Percentiles rank a stretch among this genome's conserved stretches.
Conservation (phyloP, 1,140 invertebrate species). For the Zelostemma sp. region DNA sequence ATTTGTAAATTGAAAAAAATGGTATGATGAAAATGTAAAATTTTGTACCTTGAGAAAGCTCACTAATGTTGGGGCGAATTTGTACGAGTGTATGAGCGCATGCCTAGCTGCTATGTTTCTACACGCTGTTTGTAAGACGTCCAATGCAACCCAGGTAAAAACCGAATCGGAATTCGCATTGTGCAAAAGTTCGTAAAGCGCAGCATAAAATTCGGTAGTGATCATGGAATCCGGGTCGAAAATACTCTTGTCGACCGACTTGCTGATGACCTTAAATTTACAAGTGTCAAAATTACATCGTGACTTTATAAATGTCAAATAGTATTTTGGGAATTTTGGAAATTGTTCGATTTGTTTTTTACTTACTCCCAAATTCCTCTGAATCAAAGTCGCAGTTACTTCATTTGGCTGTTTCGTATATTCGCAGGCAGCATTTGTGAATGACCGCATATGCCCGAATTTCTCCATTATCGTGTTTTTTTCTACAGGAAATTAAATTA, state of each 20-base stretch:
- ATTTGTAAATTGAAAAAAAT: background rate
- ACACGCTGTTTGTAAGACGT: constrained; percentile 74
- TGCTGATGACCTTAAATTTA: constrained; percentile 66
- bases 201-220: constrained; percentile 71
- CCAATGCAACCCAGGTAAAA: constrained; percentile 73
- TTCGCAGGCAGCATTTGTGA: constrained; percentile 63
- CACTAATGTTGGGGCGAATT: constrained; percentile 76
- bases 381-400: constrained; percentile 61
- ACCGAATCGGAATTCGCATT: constrained; percentile 53
- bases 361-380: constrained; percentile 69
- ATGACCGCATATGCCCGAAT: constrained; percentile 63
- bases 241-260: constrained; percentile 67
- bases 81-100: constrained; percentile 76
- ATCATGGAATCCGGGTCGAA: constrained; percentile 70
- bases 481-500: too few relatives aligned
- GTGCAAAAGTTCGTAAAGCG: constrained; percentile 68
- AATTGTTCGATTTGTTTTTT: too few relatives aligned
- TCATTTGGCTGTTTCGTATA: constrained; percentile 67
- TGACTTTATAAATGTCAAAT: too few relatives aligned
- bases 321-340: too few relatives aligned
- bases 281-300: too few relatives aligned
- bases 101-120: constrained; percentile 73
- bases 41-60: constrained; percentile 68
- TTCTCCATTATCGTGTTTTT: too few relatives aligned
- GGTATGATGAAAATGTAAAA: background rate